phyloP scores from a whole-genome alignment of 2,888 invertebrate species.

The Corbicula japonica region DNA sequence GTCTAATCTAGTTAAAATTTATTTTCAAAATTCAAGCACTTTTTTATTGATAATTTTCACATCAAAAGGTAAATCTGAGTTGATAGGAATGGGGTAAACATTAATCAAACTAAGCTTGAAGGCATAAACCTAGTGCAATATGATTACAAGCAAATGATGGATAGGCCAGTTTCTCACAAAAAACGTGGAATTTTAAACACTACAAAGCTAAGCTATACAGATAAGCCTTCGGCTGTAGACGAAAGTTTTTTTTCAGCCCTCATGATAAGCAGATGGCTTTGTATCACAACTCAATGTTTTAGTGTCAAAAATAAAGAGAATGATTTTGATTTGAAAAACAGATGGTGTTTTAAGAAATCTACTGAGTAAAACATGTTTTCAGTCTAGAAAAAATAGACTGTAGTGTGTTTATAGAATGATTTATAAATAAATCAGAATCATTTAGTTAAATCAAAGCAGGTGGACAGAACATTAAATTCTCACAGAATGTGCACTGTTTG shows the following conservation, averaged over 20 bases:
- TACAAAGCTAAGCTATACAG: slow-evolving; percentile 38
- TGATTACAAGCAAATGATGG: slow-evolving; percentile 58
- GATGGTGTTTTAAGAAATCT: slow-evolving; percentile 28
- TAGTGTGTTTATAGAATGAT: slow-evolving; percentile 31
- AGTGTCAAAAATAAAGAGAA: slow-evolving; percentile 51
- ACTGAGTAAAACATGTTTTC: slow-evolving; percentile 38
- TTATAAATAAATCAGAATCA: slow-evolving; percentile 44
- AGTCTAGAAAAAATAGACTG: slow-evolving; percentile 27
- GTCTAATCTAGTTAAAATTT: no score
- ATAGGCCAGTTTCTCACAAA: slow-evolving; percentile 38
- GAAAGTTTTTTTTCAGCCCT: slow-evolving; percentile 43
- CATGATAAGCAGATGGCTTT: slow-evolving; percentile 52
- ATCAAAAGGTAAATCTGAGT: slow-evolving; percentile 28
- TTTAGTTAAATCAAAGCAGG: slow-evolving; percentile 42
- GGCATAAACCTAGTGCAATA: slow-evolving; percentile 49
- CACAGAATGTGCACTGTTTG: neutral
- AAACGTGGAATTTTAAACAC: slow-evolving; percentile 48
- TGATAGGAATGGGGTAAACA: neutral
- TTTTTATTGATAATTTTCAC: slow-evolving; percentile 28
- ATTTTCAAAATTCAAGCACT: no score
- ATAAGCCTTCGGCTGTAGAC: slow-evolving; percentile 46
- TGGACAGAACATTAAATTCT: slow-evolving; percentile 12
- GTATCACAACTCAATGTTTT: slow-evolving; percentile 45
- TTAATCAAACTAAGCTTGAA: slow-evolving; percentile 23
- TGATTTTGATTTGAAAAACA: slow-evolving; percentile 47